Evolutionary conservation across 2,113 vertebrate species (phyloP), one percentile per base, ranked within the genome.

Genomic region (Mesembrinibis cayennensis): DNA sequence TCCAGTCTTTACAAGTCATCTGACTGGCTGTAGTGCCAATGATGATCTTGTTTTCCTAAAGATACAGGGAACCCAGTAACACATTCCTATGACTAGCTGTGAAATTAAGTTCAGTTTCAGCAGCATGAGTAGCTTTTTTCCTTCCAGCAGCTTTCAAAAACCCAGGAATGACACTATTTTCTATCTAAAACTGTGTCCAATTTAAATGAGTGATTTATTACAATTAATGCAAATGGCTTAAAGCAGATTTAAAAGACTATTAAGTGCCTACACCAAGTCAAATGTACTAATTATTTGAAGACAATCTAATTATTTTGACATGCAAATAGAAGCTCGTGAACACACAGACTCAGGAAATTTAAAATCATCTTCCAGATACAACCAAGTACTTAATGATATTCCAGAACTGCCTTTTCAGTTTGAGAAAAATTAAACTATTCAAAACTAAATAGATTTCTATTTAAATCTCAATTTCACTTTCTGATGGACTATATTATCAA

Each of bases 391-490:
- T 76, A 79, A 78, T 61, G 42, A 55, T 86, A 93, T 83, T 93
- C n/a, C 56, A 77, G 73, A 94, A 78, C 34, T 77, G 67, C 27
- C 55, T 82, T 82, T 90, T 87, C 12, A 9, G 70, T 87, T 83
- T 81, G 72, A 95, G 74, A 94, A 93, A 96, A 97, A 96, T 76
- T 90, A 82, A 96, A 58, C 84, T 92, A 44, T 59, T 93, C 84
- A 90, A 91, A 94, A 92, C 85, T 67, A 80, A 97, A 89, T 7
- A 90, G 80, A 94, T 95, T 92, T 83, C 73, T 95, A 72, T 87
- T 95, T 96, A 94, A 95, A 96, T 93, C 44, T 93, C 89, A 47
- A 82, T 94, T 94, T 95, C 52, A 82, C 74, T 95, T 95, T 69
- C 53, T 50, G 36, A 26, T 63, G 34, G 65, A 84, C 73, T 77